These are phyloP conservation scores for Nomada hirtipes DNA, from an alignment of 2,888 invertebrate species.

Conservation along the genomic window DNA sequence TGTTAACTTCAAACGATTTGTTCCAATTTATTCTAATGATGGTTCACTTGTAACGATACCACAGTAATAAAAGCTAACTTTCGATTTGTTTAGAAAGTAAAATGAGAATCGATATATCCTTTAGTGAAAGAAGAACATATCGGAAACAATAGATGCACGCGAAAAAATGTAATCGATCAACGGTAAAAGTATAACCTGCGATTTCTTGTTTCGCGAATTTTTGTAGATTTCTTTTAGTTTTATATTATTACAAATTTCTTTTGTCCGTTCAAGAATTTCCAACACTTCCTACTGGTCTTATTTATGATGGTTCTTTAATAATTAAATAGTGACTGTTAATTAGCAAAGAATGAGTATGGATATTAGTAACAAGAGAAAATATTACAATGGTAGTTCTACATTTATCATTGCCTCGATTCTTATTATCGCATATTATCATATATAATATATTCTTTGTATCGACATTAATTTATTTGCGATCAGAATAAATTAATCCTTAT, in stretches of 20 bases:
- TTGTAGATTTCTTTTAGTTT: slow-evolving; percentile 51
- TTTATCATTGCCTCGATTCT: neutral
- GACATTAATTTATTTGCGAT: neutral
- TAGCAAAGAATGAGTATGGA: slow-evolving; percentile 37
- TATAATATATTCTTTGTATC: too few relatives aligned
- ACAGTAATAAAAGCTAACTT: neutral
- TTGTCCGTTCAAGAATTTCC: slow-evolving; percentile 29
- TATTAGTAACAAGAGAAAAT: slow-evolving; percentile 26
- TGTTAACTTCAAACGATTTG: too few relatives aligned
- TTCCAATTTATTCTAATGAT: too few relatives aligned
- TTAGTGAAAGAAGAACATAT: slow-evolving; percentile 41
- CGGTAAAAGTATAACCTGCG: slow-evolving; percentile 51
- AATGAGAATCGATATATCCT: slow-evolving; percentile 16
- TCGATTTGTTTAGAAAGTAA: neutral
- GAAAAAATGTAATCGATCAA: slow-evolving; percentile 55
- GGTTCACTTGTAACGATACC: neutral
- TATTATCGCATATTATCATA: neutral
- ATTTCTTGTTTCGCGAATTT: slow-evolving; percentile 41
- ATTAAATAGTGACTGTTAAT: slow-evolving; percentile 17
- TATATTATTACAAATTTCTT: slow-evolving; percentile 46
- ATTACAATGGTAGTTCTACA: slow-evolving; percentile 36
- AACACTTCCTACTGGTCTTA: slow-evolving; percentile 1
- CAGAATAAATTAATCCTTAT: too few relatives aligned
- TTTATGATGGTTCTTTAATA: slow-evolving; percentile 2
- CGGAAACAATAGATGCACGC: slow-evolving; percentile 39